Evolutionary conservation across 1,140 invertebrate genomes (phyloP), one percentile per base, ranked within the genome.

Genomic region (Listronotus bonariensis): DNA sequence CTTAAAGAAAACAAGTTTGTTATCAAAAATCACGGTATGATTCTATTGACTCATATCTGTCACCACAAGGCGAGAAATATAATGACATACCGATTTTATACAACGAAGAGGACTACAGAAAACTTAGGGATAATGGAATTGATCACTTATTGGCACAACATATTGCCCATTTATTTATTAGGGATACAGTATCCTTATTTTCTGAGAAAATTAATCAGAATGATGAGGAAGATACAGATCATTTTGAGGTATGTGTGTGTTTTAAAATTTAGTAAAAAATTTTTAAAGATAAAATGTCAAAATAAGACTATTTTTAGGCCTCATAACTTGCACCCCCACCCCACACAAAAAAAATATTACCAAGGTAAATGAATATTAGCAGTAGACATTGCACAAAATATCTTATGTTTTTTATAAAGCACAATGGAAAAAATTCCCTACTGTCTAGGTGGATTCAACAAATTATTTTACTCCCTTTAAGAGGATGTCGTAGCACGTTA

Each of bases 11-110:
- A 89, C 77, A 88, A 91, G 82, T 90, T 96, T 82, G 86, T 87
- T 46, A 99, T 99, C 68, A 88, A 88, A 57, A 99, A 99, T 98
- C 96, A 7, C 84, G 98, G 38, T 99, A 99, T 78, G 97, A 97
- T 79, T 97, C 96, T 1, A 97, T 99, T 46, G 96, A 98, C 80
- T 96, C 92, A 2, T 99, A 99, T 79, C 83, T 99, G 10, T 98
- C 95, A 40, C 86, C 88, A 15, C 87, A 90, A 69, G 91, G 93
- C 45, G 90, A 89, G 72, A 88, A 87, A 80, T 98, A 93, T 80
- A 98, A 97, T 77, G 96, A 98, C 80, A 90, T 97, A 67, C 86
- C 89, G 17, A 80, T 99, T 18, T 87, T 91, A 7, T 93, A 96
- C 76, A 95, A 99, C 74, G 78, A 91, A 71, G 83, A 87, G 3